These are phyloP conservation scores for Scaptomyza tumidula DNA, from an alignment of 2,888 invertebrate species.

Conservation along the genomic window DNA sequence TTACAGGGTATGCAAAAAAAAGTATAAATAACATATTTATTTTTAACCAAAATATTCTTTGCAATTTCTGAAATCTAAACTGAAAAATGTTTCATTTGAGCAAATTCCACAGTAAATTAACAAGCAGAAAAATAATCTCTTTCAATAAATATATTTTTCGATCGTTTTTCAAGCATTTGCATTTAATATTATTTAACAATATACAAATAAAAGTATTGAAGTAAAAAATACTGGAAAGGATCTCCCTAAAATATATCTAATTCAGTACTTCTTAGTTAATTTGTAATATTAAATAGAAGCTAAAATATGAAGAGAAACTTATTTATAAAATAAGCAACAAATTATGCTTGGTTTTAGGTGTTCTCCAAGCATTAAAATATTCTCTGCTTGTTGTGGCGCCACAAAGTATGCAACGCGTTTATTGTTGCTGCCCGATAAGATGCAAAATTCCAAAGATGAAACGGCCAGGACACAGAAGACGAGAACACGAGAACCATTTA, in stretches of 20 bases:
- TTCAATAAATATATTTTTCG: background rate
- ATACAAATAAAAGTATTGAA: background rate
- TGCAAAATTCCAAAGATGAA: conserved; percentile 54
- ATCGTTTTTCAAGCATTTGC: background rate
- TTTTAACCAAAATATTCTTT: conserved; percentile 49
- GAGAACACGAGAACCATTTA: conserved; percentile 61
- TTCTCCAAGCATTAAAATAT: background rate
- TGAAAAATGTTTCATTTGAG: conserved; percentile 13
- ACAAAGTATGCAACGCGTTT: conserved; percentile 54
- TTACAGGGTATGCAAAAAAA: conserved; percentile 1
- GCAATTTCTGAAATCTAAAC: conserved; percentile 21
- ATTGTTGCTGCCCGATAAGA: conserved; percentile 60
- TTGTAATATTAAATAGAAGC: too few relatives aligned
- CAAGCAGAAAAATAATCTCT: conserved; percentile 1
- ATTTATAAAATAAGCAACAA: background rate
- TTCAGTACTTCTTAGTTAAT: too few relatives aligned
- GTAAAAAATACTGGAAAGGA: background rate
- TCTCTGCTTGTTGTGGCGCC: conserved; percentile 16
- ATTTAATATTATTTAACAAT: background rate
- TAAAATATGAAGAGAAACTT: background rate
- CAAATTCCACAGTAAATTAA: conserved; percentile 11
- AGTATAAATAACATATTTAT: conserved; percentile 58
- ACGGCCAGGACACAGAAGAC: conserved; percentile 26
- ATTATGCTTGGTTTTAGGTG: background rate
- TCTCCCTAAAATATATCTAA: too few relatives aligned